Percentiles rank a stretch among this genome's conserved stretches.
phyloP scores from a whole-genome alignment of 2,888 invertebrate species.

The Thereva unica region DNA sequence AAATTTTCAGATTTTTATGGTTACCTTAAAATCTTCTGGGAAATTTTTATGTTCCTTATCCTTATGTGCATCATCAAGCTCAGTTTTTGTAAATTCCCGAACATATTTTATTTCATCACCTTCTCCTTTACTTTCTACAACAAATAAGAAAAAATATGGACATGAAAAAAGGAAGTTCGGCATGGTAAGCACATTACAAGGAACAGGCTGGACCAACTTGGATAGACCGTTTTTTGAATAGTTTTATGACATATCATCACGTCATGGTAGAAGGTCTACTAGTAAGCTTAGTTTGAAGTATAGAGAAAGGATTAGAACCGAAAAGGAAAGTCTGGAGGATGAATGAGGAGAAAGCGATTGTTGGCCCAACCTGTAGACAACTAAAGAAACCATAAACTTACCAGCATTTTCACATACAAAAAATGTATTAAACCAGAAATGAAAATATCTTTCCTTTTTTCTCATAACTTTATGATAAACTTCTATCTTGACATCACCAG shows the following conservation, averaged over 20 bases:
- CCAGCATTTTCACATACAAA: constrained; percentile 67
- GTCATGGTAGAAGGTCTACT: too few relatives aligned
- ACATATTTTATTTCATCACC: constrained; percentile 52
- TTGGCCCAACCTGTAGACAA: background rate
- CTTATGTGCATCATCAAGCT: constrained; percentile 92
- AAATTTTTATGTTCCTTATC: constrained; percentile 88
- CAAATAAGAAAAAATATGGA: background rate
- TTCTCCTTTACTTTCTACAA: constrained; percentile 49
- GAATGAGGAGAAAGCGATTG: too few relatives aligned
- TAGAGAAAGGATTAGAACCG: too few relatives aligned
- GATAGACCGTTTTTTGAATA: background rate
- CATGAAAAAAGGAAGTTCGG: background rate
- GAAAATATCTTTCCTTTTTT: constrained; percentile 88
- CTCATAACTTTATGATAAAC: constrained; percentile 83
- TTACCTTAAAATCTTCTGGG: constrained; percentile 84
- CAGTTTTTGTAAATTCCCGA: constrained; percentile 68
- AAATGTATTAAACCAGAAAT: constrained; percentile 99
- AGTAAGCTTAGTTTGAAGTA: too few relatives aligned
- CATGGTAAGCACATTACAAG: background rate
- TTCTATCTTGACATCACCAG: constrained; percentile 92
- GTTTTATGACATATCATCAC: constrained; percentile 2
- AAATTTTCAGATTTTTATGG: constrained; percentile 38
- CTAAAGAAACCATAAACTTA: constrained; percentile 43
- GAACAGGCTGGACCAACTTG: background rate
- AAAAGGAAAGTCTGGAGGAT: too few relatives aligned